Conservation (phyloP, 2,797 vertebrate species). For the Crenichthys baileyi region DNA sequence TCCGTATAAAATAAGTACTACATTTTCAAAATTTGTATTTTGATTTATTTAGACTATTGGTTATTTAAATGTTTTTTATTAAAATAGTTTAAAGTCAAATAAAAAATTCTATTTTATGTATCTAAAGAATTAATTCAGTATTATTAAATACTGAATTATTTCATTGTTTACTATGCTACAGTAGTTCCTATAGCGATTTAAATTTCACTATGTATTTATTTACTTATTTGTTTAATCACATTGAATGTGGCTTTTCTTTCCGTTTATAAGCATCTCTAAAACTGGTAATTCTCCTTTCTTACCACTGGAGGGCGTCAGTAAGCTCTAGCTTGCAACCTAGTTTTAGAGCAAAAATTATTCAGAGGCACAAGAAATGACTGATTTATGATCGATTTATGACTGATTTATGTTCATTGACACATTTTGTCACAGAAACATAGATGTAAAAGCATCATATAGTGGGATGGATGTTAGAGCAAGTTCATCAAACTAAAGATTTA, state of each 20-base stretch:
- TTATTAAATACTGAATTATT: not conserved
- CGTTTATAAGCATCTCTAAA: not conserved
- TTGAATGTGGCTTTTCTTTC: not conserved
- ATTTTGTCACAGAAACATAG: not conserved
- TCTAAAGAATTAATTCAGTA: not conserved
- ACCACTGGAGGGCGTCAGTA: conserved; percentile 18
- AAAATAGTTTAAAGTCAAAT: not conserved
- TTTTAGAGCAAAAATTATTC: not conserved
- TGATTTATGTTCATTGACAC: not conserved
- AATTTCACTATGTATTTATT: not conserved
- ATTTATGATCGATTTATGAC: not conserved
- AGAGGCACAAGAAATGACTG: not conserved
- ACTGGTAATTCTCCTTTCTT: not conserved
- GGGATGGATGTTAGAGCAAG: not conserved
- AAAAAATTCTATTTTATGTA: not conserved
- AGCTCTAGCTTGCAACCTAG: not conserved
- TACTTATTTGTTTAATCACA: not conserved
- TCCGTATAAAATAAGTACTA: too few relatives aligned
- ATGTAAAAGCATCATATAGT: not conserved
- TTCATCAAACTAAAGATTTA: not conserved
- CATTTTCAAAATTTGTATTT: not conserved
- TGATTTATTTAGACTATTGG: not conserved
- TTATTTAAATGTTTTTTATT: not conserved
- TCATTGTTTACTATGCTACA: not conserved
- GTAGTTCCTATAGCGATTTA: not conserved